Evolutionary conservation across 1,140 invertebrate species (phyloP).

Genomic region (Bombus haemorrhoidalis): DNA sequence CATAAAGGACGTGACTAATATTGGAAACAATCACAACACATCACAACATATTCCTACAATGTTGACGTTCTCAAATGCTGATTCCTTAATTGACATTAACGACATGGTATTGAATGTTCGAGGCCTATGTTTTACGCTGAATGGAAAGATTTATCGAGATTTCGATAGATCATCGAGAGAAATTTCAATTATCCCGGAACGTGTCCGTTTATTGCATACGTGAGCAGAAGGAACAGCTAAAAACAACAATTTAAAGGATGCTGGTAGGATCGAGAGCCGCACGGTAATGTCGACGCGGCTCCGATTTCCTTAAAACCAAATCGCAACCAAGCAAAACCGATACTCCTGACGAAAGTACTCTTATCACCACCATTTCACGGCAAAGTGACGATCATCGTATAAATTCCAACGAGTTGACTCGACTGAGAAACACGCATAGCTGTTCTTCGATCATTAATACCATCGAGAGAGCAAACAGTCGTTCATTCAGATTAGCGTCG

Average conservation of each 20-base stretch:
- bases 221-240: neutral
- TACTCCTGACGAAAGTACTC: slow-evolving; percentile 3
- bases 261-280: neutral
- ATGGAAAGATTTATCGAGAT: neutral
- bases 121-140: neutral
- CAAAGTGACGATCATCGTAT: slow-evolving; percentile 37
- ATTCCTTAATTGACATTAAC: neutral
- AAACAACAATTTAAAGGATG: neutral
- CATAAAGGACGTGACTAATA: too few species aligned
- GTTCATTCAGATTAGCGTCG: neutral
- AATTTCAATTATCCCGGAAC: neutral
- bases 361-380: slow-evolving; percentile 10
- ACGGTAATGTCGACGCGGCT: neutral
- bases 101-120: neutral
- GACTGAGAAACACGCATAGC: neutral
- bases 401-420: slow-evolving; percentile 29
- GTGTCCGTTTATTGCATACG: neutral
- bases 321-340: neutral
- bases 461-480: neutral
- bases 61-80: too few species aligned
- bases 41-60: too few species aligned
- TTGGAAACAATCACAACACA: too few species aligned
- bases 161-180: neutral
- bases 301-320: slow-evolving; percentile 10
- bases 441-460: neutral